phyloP scores from a whole-genome alignment of 2,888 invertebrate genomes.

The Acanthosepion lycidas region DNA sequence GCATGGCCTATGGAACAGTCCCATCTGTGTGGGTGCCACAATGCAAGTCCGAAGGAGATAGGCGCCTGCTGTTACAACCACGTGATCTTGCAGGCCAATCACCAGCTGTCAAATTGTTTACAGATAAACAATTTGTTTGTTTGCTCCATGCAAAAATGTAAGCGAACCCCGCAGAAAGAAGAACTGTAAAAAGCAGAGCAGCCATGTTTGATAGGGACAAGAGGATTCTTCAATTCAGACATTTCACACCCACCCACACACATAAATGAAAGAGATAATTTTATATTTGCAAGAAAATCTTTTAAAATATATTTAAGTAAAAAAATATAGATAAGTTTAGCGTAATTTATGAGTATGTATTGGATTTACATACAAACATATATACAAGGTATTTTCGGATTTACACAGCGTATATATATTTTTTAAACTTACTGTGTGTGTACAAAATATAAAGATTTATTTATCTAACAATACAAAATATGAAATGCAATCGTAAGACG shows the following conservation, averaged over 20 bases:
- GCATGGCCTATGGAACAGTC: neutral
- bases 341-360: no score
- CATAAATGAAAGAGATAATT: no score
- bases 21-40: neutral
- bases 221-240: neutral
- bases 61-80: neutral
- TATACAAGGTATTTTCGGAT: no score
- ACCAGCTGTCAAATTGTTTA: conserved; percentile 6
- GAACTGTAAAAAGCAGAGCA: neutral
- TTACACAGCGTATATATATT: no score
- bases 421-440: neutral
- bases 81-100: conserved; percentile 18
- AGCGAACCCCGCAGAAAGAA: neutral
- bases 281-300: no score
- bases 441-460: neutral
- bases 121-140: conserved; percentile 22
- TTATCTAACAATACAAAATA: neutral
- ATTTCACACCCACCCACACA: neutral
- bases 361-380: no score
- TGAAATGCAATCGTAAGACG: no score
- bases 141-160: conserved; percentile 33
- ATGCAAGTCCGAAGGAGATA: neutral
- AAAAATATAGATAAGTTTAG: no score
- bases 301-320: no score
- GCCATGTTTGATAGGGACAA: neutral